Base-by-base conservation (phyloP, 2,888 invertebrate species). In the Eilema sororculum region DNA sequence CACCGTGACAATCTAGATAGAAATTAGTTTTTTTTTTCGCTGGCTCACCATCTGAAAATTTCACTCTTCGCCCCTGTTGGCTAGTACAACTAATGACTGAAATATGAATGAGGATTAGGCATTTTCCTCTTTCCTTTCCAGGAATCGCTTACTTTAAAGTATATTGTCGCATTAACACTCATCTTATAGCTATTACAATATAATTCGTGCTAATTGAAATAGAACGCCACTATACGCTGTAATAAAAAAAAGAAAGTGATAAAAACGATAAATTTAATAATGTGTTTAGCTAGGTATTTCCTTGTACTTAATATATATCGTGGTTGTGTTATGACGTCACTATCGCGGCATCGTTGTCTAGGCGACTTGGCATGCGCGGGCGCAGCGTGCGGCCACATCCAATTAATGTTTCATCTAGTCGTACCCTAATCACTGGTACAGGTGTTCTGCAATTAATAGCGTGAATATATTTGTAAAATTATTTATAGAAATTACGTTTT, bases 381-480 rank as follows among this genome's bases (percentile, higher is more conserved):
- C 81, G 80, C 81, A 79, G 57, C 68, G 72, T 64, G 64, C 69
- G 75, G 85, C 84, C 86, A 82, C 81, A 78, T 84, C 83, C 84
- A 88, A 88, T 89, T 87, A 90, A 86, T 86, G 84, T 84, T 84
- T 80, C 81, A 84, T 84, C 83, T 82, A 78, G 78, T 80, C 74
- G 79, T 74, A 76, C 75, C 78, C 78, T 82, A 82, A 87, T 84
- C 85, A 84, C 84, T 82, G 72, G 75, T 87, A 88, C 90, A 89
- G 90, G 88, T 89, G 90, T 82, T 84, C 80, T 71, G 81, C 85
- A 89, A 90, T 90, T 90, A 88, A 89, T 90, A 87, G 83, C 73
- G 76, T 74, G 74, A 77, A 85, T 84, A 81, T 80, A 81, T 82
- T 73, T 70, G 52, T 72, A 25, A 10, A 57, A 69, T 79, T 81